phyloP scores from a whole-genome alignment of 1,140 invertebrate species.

The Papilio machaon region DNA sequence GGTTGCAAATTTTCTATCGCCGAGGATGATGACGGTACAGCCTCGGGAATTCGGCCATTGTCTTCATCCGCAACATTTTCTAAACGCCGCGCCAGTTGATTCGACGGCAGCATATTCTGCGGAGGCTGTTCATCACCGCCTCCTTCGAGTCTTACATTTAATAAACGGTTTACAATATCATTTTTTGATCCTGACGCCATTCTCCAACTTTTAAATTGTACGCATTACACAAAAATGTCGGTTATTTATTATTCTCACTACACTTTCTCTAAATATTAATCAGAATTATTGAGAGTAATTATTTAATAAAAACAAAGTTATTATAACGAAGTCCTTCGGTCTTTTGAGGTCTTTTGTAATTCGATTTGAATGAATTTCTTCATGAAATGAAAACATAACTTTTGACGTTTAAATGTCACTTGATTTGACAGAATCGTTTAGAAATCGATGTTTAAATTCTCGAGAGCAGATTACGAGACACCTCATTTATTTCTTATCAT shows the following conservation, averaged over 20 bases:
- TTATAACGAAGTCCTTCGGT: neutral
- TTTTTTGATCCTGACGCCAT: conserved; percentile 77
- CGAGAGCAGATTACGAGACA: neutral
- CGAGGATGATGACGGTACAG: conserved; percentile 62
- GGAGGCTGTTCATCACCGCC: conserved; percentile 68
- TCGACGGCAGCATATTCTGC: conserved; percentile 80
- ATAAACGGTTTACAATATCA: conserved; percentile 69
- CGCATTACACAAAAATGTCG: conserved; percentile 56
- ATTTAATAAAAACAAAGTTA: neutral
- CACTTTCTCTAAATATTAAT: neutral
- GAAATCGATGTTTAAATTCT: neutral
- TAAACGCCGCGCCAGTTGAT: conserved; percentile 66
- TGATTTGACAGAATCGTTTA: conserved; percentile 11
- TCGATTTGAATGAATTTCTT: conserved; percentile 6
- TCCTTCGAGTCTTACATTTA: conserved; percentile 65
- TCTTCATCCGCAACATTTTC: conserved; percentile 64
- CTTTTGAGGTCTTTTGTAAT: conserved; percentile 3
- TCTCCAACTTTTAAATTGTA: conserved; percentile 46
- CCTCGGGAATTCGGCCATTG: conserved; percentile 58
- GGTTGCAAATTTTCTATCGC: conserved; percentile 72
- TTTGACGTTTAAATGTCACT: conserved; percentile 9
- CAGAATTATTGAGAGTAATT: neutral
- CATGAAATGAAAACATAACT: conserved; percentile 14
- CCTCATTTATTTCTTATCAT: neutral
- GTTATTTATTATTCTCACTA: conserved; percentile 20